A percentile compares a stretch with the other conserved stretches of the same genome.
These are phyloP conservation scores for Siniperca scherzeri DNA, from an alignment of 2,797 vertebrate genomes.

Conservation along the genomic window DNA sequence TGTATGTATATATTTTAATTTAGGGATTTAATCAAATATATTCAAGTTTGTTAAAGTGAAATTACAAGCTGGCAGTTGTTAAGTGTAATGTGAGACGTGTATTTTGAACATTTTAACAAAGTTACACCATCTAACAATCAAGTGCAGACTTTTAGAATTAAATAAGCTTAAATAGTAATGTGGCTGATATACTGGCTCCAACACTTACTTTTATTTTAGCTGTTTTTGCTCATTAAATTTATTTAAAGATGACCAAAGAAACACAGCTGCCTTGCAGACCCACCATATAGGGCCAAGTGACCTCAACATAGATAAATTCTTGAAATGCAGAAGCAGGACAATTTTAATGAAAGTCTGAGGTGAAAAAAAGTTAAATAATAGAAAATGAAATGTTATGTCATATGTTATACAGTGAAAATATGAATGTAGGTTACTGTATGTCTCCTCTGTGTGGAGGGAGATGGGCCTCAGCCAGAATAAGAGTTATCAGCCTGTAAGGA, in stretches of 20 bases:
- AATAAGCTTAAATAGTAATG: neutral
- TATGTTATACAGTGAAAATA: neutral
- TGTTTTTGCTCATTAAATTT: constrained; percentile 31
- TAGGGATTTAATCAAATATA: neutral
- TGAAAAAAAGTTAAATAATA: neutral
- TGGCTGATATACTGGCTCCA: neutral
- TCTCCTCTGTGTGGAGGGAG: constrained; percentile 18
- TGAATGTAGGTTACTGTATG: neutral
- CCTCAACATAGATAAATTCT: neutral
- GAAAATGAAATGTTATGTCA: neutral
- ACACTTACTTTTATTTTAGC: neutral
- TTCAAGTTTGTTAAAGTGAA: neutral
- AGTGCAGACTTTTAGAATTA: neutral
- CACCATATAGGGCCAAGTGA: neutral
- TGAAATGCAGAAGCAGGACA: neutral
- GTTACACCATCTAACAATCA: neutral
- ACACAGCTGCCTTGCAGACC: constrained; percentile 56
- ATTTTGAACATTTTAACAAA: constrained; percentile 47
- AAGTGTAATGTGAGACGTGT: constrained; percentile 1
- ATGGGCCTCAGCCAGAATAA: constrained; percentile 51
- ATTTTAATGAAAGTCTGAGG: neutral
- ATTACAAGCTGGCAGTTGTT: neutral
- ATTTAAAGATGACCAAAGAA: constrained; percentile 62
- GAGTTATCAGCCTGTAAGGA: constrained; percentile 55
- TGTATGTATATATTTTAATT: neutral